Conservation (phyloP, 2,797 vertebrate species). For the Oophaga sylvatica region DNA sequence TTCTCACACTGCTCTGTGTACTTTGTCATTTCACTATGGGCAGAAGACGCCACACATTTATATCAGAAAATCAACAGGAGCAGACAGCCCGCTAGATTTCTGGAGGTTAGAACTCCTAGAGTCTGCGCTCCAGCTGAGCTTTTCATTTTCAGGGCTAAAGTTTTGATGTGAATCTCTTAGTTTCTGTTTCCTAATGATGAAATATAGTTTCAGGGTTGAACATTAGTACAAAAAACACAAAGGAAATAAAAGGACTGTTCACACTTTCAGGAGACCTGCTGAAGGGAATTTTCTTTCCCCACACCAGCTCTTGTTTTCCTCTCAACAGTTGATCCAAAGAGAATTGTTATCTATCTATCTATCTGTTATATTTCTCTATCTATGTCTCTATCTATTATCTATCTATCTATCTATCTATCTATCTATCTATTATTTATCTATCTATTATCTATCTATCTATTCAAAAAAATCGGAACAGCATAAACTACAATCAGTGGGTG, state of each 20-base stretch:
- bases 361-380: not conserved
- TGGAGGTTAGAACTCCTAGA: not conserved
- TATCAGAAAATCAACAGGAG: not conserved
- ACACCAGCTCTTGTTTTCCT: not conserved
- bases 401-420: not conserved
- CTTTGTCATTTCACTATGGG: conserved; percentile 24
- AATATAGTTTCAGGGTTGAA: conserved; percentile 1
- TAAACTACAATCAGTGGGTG: too few species aligned
- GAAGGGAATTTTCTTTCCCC: not conserved
- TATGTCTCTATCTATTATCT: not conserved
- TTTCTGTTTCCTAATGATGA: conserved; percentile 1
- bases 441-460: too few species aligned
- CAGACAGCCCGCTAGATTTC: not conserved
- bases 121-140: conserved; percentile 7
- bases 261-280: not conserved
- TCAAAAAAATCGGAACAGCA: too few species aligned
- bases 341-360: not conserved
- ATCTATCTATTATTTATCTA: not conserved
- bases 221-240: not conserved
- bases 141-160: conserved; percentile 20
- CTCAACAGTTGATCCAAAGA: not conserved
- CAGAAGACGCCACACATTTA: not conserved
- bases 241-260: not conserved
- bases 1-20: not conserved
- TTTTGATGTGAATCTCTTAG: not conserved